Percentiles rank a stretch among this genome's conserved stretches.
phyloP scores from a whole-genome alignment of 2,888 invertebrate genomes.

The Apocheima hispidaria region DNA sequence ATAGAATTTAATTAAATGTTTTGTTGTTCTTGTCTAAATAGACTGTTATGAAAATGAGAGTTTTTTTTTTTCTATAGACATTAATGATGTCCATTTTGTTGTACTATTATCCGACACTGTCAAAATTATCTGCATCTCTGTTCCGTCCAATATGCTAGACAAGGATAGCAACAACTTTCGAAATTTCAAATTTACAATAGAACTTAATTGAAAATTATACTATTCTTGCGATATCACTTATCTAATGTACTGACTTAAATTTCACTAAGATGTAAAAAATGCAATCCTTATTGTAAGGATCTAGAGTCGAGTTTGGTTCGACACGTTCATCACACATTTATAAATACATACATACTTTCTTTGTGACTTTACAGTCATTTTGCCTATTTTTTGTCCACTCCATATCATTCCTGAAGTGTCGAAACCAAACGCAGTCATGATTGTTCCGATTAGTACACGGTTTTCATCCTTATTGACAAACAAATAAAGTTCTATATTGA shows the following conservation, averaged over 20 bases:
- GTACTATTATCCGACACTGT: not conserved
- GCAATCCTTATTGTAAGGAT: conserved; percentile 41
- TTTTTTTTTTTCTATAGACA: no score
- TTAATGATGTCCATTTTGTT: not conserved
- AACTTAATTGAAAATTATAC: not conserved
- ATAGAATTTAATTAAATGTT: no score
- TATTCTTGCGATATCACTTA: not conserved
- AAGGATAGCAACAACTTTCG: not conserved
- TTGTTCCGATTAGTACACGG: conserved; percentile 2
- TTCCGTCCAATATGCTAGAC: not conserved
- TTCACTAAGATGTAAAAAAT: conserved; percentile 40
- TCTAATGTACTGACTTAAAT: conserved; percentile 19
- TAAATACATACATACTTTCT: conserved; percentile 30
- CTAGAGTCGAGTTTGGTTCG: conserved; percentile 43
- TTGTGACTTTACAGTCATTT: conserved; percentile 14
- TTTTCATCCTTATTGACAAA: not conserved
- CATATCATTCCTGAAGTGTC: conserved; percentile 21
- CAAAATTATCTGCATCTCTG: not conserved
- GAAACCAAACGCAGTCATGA: conserved; percentile 20
- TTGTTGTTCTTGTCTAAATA: no score
- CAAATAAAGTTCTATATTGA: not conserved
- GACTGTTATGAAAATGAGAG: no score
- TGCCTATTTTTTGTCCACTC: not conserved
- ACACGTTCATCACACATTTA: conserved; percentile 33
- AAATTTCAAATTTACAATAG: not conserved